A percentile compares a stretch with the other conserved stretches of the same genome.
These are phyloP conservation scores for Alsophila aescularia DNA, from an alignment of 2,888 invertebrate species.

Conservation along the genomic window DNA sequence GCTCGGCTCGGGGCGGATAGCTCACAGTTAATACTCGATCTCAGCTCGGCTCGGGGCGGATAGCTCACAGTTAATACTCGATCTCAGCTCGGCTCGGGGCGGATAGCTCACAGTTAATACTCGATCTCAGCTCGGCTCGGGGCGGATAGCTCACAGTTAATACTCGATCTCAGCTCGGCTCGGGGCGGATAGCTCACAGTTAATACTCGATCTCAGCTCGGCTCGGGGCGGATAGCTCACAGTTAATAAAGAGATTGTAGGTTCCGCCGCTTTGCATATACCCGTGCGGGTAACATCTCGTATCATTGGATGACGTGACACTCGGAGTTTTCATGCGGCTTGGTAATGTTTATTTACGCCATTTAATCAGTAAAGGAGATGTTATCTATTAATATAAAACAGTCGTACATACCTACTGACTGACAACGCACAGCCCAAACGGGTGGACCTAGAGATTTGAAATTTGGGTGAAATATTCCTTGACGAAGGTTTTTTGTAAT, in stretches of 20 bases:
- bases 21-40: slow-evolving; percentile 27
- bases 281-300: slow-evolving; percentile 11
- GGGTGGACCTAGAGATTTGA: too few relatives aligned
- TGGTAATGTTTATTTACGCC: not conserved
- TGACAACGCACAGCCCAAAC: too few relatives aligned
- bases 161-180: slow-evolving; percentile 22
- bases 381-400: too few relatives aligned
- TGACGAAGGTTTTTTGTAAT: too few relatives aligned
- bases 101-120: slow-evolving; percentile 24
- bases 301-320: slow-evolving; percentile 18
- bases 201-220: slow-evolving; percentile 23
- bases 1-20: slow-evolving; percentile 14
- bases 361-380: not conserved
- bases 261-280: slow-evolving; percentile 16
- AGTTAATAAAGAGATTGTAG: slow-evolving; percentile 30
- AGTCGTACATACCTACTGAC: too few relatives aligned
- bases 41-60: too few relatives aligned
- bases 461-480: too few relatives aligned
- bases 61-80: slow-evolving; percentile 26
- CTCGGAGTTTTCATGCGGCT: slow-evolving; percentile 1
- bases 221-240: slow-evolving; percentile 17
- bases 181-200: too few relatives aligned
- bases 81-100: too few relatives aligned
- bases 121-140: slow-evolving; percentile 18
- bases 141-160: too few relatives aligned